Base-by-base conservation (phyloP, 2,888 invertebrate genomes). In the Idaea straminata region DNA sequence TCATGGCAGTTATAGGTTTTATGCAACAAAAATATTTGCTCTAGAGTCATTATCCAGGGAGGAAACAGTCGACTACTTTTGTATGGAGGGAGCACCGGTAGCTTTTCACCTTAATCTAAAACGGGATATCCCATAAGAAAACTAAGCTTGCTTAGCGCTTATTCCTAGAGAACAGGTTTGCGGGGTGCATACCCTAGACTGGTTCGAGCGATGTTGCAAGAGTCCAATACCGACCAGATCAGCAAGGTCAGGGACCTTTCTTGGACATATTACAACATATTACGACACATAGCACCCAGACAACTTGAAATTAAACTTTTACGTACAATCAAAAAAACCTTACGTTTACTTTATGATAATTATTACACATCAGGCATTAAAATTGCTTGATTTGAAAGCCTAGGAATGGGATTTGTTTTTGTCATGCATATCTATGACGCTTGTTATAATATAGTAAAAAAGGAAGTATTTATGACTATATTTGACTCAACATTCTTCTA, bases 161-260 rank as follows among this genome's bases (percentile, higher is more conserved):
- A 47, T 47, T 7, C 7, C 13, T 13, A 7, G 4, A 47, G 47
- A 10, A 47, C 47, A 47, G 5, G 61, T 59, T 64, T 64, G n/a
- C 64, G 62, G 35, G 60, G 35, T 15, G 34, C 38, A 34, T 64
- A 15, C 25, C 63, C 15, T 64, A 15, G 61, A 64, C 57, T 35
- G 35, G 47, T 47, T 47, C 47, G 47, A 47, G 47, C 34, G 15
- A 25, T 63, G 36, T 58, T 36, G 66, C 61, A 61, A 63, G 57
- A 63, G 47, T 47, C 47, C 10, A 7, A 47, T 47, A 13, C 57
- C 35, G 61, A 10, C 60, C 47, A 59, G 16, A 7, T 59, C 57
- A 62, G 16, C 60, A 62, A 62, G 66, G 66, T 64, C 66, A 66
- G 64, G 64, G 66, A 61, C 61, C 61, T 13, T 38, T 35, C 35